Base-by-base conservation (phyloP, 2,888 invertebrate species). In the Pandemis cinnamomeana region DNA sequence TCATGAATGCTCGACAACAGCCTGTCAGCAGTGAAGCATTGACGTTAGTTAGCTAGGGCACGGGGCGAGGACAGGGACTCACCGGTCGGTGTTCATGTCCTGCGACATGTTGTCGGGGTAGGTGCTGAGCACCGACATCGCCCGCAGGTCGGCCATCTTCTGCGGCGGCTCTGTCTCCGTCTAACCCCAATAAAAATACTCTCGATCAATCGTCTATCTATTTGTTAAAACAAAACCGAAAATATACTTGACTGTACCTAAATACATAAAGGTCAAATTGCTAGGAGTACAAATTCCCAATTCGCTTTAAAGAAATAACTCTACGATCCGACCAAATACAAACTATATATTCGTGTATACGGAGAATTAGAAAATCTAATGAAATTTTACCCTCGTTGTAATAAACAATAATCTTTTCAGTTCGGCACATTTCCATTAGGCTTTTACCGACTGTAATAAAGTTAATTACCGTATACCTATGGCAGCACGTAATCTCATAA, bases 31-130 rank as follows among this genome's bases (percentile, higher is more conserved):
- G 13, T 27, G 44, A 66, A 20, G 6, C 58, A 58, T 27, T 20
- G 58, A 58, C 10, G 58, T n/a, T 53, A 55, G 58, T n/a, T 53
- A 55, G 36, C 63, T 11, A 42, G n/a, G 20, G 20, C 55, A 15
- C 55, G 55, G 20, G 55, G 15, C 20, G 36, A n/a, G 7, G 8
- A n/a, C 36, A 36, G 27, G 60, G 63, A 92, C 94, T 93, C 89
- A 95, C 95, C 94, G 93, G 77, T 94, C 94, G 20, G 95, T 95
- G 87, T 95, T 95, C 95, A 95, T 95, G 78, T 95, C 95, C 81
- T 91, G 90, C 7, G 95, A 95, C 75, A 95, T 87, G 80, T 93
- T 95, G 87, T 95, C 95, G 80, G 93, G 92, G 87, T 95, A 95
- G 81, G 94, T 95, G 89, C 95, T 95, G 82, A 95, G 91, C 72